phyloP scores from a whole-genome alignment of 92 coral and sea anemone species.

The Parazoanthus atlanticus region DNA sequence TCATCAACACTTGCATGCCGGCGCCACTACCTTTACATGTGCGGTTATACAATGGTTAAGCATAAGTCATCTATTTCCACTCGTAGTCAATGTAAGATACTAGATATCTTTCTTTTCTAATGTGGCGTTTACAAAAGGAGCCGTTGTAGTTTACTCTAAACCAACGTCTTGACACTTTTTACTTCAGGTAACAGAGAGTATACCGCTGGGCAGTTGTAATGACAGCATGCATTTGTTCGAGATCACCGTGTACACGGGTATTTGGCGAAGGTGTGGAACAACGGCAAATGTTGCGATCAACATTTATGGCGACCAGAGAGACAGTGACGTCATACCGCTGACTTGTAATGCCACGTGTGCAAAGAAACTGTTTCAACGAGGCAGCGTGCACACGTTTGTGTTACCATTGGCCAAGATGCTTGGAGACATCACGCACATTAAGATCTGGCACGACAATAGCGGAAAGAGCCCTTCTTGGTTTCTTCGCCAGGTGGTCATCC shows the following conservation, averaged over 20 bases:
- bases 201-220: conserved; percentile 73
- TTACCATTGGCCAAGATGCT: conserved; percentile 61
- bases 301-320: conserved; percentile 75
- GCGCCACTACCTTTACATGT: no score
- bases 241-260: conserved; percentile 82
- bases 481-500: conserved; percentile 74
- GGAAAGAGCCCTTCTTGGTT: conserved; percentile 96
- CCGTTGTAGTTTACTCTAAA: neutral
- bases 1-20: no score
- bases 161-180: neutral
- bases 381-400: conserved; percentile 79
- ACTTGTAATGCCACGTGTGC: conserved; percentile 80
- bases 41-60: no score
- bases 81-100: no score
- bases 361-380: conserved; percentile 87
- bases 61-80: no score
- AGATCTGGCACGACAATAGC: conserved; percentile 93
- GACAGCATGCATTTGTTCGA: conserved; percentile 67
- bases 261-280: conserved; percentile 92
- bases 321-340: conserved; percentile 74
- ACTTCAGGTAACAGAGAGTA: conserved; percentile 71
- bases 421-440: conserved; percentile 82
- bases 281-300: conserved; percentile 88
- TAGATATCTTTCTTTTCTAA: no score
- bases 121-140: neutral